Evolutionary conservation across 2,797 vertebrate genomes (phyloP), one percentile per base, ranked within the genome.

Genomic region (Staurois parvus): DNA sequence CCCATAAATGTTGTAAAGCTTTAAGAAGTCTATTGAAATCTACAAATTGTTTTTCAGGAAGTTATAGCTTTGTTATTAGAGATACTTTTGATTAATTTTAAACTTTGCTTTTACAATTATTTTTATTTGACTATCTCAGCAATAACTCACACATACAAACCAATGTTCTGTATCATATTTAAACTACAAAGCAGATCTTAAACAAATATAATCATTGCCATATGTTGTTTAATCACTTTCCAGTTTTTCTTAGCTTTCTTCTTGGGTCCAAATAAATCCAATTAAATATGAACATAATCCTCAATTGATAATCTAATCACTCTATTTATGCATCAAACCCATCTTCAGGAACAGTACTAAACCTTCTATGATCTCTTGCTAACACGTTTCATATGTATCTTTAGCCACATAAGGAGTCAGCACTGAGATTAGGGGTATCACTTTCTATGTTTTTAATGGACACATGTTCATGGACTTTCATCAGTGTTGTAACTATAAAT

Each of bases 201-300:
- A 79, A 79, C 75, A 87, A 87, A 79, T 79, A 79, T 84, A 84
- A 87, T 70, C 79, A 74, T 29, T 42, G 42, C 76, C 85, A 87
- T 75, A 83, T 87, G 85, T 67, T 84, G 81, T 87, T 87, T 83
- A 87, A 87, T 87, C 85, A 79, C 81, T 87, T 79, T 87, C 85
- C 85, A 87, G 37, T 79, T 87, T 79, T 86, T 34, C 26, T 68
- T 26, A 34, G 74, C 85, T 87, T 87, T 87, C 70, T 78, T 87
- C 81, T 84, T 34, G 59, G 76, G 42, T 74, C 85, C 81, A 84
- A 84, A 84, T 83, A 87, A 79, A 84, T 74, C 76, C 85, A 87
- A 84, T 87, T 87, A 87, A 79, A 83, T 76, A 83, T 68, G 70
- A 83, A 78, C 64, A 87, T 79, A 83, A 87, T 77, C 74, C 69